Conservation (phyloP, 2,113 vertebrate species). For the Clarias gariepinus region DNA sequence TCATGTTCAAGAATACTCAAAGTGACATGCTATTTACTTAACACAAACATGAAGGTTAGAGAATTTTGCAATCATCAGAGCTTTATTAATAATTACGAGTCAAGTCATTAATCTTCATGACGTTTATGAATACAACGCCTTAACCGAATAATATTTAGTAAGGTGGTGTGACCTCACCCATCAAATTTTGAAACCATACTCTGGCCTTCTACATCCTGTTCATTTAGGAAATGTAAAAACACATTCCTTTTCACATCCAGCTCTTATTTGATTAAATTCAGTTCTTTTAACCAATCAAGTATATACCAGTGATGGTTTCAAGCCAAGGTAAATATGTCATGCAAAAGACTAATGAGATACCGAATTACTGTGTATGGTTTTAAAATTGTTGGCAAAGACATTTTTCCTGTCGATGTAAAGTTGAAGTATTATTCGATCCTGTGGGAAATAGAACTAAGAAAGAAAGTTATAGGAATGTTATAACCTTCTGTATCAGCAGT, state of each 20-base stretch:
- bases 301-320: background rate
- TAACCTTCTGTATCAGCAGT: background rate
- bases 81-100: background rate
- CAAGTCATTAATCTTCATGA: background rate
- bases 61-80: background rate
- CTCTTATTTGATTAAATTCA: background rate
- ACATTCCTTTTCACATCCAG: background rate
- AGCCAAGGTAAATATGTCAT: conserved; percentile 17
- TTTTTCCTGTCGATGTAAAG: conserved; percentile 8
- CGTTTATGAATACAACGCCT: background rate
- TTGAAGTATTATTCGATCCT: conserved; percentile 28
- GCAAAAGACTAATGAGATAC: conserved; percentile 8
- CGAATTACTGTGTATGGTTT: background rate
- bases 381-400: background rate
- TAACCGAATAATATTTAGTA: conserved; percentile 8
- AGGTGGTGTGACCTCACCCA: background rate
- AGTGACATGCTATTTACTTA: conserved; percentile 23
- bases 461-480: conserved; percentile 11
- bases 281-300: background rate
- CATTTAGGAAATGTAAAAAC: conserved; percentile 23
- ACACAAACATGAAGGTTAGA: conserved; percentile 21
- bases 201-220: conserved; percentile 10
- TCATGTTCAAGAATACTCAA: background rate
- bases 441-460: background rate
- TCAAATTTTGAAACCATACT: conserved; percentile 6